Evolutionary conservation across 2,113 vertebrate species (phyloP).

Genomic region (Hemibagrus wyckioides): DNA sequence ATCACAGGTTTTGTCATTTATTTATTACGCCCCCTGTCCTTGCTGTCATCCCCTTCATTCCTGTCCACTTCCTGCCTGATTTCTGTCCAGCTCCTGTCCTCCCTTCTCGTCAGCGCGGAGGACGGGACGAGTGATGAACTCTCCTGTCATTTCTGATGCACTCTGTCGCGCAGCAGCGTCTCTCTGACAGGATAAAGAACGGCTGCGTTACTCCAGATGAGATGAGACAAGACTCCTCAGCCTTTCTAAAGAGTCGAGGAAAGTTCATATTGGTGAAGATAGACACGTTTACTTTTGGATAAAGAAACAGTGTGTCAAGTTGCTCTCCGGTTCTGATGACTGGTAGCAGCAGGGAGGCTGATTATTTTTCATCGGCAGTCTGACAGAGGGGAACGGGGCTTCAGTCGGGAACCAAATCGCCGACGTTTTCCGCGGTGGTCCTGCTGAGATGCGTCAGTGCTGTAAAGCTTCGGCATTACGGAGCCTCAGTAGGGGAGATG

Average conservation of each 20-base stretch:
- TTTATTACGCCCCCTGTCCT: background rate
- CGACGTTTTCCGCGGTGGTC: background rate
- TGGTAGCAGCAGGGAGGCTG: slow-evolving; percentile 24
- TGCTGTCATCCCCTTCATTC: slow-evolving; percentile 19
- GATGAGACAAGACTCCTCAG: slow-evolving; percentile 37
- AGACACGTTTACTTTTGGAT: slow-evolving; percentile 13
- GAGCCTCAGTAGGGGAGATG: background rate
- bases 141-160: slow-evolving; percentile 64
- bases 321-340: background rate
- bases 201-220: slow-evolving; percentile 48
- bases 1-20: background rate
- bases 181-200: slow-evolving; percentile 50
- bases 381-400: slow-evolving; percentile 51
- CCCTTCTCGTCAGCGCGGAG: background rate
- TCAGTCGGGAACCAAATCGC: background rate
- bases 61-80: slow-evolving; percentile 67
- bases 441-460: slow-evolving; percentile 8
- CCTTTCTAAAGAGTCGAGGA: background rate
- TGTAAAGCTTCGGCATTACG: slow-evolving; percentile 1
- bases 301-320: slow-evolving; percentile 21
- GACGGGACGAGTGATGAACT: slow-evolving; percentile 49
- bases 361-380: slow-evolving; percentile 14
- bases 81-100: slow-evolving; percentile 34
- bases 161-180: slow-evolving; percentile 46
- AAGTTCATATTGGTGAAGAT: background rate